Conservation (phyloP, 2,113 vertebrate species). For the Loxodonta africana region DNA sequence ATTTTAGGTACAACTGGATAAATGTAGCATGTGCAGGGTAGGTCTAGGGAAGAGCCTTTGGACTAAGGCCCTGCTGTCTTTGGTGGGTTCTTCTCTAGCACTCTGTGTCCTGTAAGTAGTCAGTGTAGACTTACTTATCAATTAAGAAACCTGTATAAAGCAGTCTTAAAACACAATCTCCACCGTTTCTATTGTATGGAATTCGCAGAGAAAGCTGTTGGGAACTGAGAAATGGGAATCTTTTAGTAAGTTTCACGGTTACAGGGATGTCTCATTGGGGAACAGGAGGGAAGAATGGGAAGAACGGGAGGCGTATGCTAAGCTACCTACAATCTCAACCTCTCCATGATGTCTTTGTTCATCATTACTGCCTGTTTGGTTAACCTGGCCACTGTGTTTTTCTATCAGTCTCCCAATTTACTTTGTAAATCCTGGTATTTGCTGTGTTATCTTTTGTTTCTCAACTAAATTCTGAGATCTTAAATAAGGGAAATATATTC, state of each 20-base stretch:
- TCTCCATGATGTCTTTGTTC: not conserved
- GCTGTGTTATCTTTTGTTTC: not conserved
- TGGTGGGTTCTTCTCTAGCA: not conserved
- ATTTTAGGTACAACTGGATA: not conserved
- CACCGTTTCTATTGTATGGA: not conserved
- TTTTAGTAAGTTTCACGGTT: not conserved
- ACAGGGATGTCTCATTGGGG: not conserved
- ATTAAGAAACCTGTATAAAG: not conserved
- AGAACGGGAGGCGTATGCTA: not conserved
- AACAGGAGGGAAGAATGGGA: not conserved
- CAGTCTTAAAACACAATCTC: not conserved
- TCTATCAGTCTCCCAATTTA: not conserved
- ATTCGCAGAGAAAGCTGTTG: not conserved
- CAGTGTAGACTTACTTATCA: not conserved
- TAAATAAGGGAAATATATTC: not conserved
- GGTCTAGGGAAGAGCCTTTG: not conserved
- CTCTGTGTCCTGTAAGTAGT: not conserved
- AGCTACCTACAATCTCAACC: not conserved
- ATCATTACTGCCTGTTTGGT: not conserved
- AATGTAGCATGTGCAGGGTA: not conserved
- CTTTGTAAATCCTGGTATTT: not conserved
- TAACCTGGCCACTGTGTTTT: not conserved
- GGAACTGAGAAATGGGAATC: not conserved
- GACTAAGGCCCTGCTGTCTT: not conserved
- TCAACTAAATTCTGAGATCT: conserved; percentile 7